Conservation (phyloP, 1,140 invertebrate genomes). For the Pteromalus puparum region DNA sequence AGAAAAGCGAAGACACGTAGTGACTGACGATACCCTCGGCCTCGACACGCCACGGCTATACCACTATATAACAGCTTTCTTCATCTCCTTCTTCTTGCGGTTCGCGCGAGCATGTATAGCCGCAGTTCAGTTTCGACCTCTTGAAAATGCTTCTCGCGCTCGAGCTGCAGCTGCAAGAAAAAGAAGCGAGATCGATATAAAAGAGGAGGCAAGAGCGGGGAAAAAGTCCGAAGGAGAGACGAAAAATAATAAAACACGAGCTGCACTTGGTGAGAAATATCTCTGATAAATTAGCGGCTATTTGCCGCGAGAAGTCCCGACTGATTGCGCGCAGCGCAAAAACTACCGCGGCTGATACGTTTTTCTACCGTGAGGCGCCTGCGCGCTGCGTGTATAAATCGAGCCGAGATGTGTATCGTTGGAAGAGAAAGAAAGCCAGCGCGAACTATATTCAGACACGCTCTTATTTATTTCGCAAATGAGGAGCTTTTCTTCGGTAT, state of each 20-base stretch:
- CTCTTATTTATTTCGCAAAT: slow-evolving; percentile 1
- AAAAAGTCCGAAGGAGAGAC: neutral
- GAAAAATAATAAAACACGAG: neutral
- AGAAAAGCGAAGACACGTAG: slow-evolving; percentile 15
- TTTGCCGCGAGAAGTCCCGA: neutral
- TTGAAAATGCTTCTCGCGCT: neutral
- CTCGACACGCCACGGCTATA: neutral
- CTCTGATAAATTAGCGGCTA: slow-evolving; percentile 9
- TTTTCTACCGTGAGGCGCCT: neutral
- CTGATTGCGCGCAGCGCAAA: neutral
- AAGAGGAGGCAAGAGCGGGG: neutral
- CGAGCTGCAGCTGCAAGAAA: neutral
- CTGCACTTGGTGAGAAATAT: neutral
- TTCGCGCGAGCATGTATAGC: neutral
- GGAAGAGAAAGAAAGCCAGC: neutral
- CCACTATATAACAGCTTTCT: neutral
- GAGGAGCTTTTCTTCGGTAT: neutral
- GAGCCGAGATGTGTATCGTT: neutral
- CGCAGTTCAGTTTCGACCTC: neutral
- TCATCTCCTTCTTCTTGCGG: slow-evolving; percentile 1
- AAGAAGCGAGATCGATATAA: slow-evolving; percentile 8
- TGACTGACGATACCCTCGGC: slow-evolving; percentile 1
- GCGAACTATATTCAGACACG: neutral
- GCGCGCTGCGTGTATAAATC: neutral
- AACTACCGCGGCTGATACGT: neutral